Percentiles rank a stretch among this genome's conserved stretches.
Evolutionary conservation across 2,888 invertebrate genomes (phyloP).

Genomic region (Tetheella fluctuosa): DNA sequence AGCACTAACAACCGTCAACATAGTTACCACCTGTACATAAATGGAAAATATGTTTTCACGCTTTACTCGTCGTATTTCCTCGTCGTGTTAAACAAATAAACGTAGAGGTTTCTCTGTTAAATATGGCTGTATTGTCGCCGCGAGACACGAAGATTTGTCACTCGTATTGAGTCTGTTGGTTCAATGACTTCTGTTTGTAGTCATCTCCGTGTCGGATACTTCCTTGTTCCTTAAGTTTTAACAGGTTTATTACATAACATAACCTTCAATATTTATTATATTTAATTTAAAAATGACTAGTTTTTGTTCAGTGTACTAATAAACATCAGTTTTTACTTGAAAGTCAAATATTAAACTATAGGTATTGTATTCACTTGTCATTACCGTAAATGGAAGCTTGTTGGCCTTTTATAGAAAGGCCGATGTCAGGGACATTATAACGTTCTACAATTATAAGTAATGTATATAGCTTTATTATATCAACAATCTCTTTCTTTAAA

Average conservation of each 20-base stretch:
- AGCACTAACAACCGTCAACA: not conserved
- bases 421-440: not conserved
- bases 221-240: not conserved
- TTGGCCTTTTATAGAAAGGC: not conserved
- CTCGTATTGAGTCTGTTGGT: constrained; percentile 1
- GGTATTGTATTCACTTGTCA: not conserved
- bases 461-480: not conserved
- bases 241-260: not conserved
- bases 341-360: not conserved
- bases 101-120: constrained; percentile 41
- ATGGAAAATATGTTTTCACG: constrained; percentile 12
- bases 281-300: too few relatives aligned
- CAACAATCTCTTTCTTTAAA: not conserved
- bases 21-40: not conserved
- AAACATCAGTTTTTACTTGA: not conserved
- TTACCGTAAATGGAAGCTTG: not conserved
- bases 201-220: not conserved
- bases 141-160: not conserved
- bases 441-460: not conserved
- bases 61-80: constrained; percentile 22
- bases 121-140: constrained; percentile 26
- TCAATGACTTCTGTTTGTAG: constrained; percentile 2
- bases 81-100: constrained; percentile 32
- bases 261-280: too few relatives aligned
- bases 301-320: too few relatives aligned